These are phyloP conservation scores for Epizoanthus rinbou DNA, from an alignment of 92 coral and sea anemone species.

Conservation along the genomic window DNA sequence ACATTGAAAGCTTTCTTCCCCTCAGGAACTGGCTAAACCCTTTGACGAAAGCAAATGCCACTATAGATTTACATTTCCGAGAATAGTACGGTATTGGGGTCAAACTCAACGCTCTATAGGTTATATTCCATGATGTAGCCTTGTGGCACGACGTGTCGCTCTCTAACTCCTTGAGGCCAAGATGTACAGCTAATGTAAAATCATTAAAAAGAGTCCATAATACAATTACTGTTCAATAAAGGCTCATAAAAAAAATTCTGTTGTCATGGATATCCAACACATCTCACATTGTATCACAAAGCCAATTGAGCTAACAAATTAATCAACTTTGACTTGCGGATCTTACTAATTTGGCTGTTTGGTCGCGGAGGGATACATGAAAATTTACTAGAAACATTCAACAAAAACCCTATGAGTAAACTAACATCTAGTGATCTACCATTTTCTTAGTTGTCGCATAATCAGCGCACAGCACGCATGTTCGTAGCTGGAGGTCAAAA, in stretches of 20 bases:
- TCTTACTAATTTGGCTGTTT: conserved; percentile 28
- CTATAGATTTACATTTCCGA: not conserved
- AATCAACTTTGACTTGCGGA: conserved; percentile 67
- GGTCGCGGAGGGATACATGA: conserved; percentile 48
- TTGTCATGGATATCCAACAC: conserved; percentile 73
- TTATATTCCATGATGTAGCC: conserved; percentile 25
- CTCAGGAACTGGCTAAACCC: conserved; percentile 12
- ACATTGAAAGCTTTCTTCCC: conserved; percentile 12
- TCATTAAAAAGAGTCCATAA: conserved; percentile 67
- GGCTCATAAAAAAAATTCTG: conserved; percentile 71
- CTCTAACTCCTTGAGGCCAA: conserved; percentile 36
- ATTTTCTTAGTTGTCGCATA: not conserved
- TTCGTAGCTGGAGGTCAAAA: conserved; percentile 47
- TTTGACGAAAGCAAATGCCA: not conserved
- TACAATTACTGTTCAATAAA: conserved; percentile 79
- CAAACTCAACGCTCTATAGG: conserved; percentile 19
- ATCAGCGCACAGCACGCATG: conserved; percentile 44
- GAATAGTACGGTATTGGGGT: conserved; percentile 33
- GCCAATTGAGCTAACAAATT: conserved; percentile 74
- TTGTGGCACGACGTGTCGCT: conserved; percentile 13
- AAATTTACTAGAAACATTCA: conserved; percentile 28
- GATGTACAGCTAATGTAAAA: conserved; percentile 48
- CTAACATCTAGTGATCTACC: not conserved
- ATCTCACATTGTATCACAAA: conserved; percentile 58
- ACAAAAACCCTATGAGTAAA: conserved; percentile 8